Evolutionary conservation across 2,888 invertebrate genomes (phyloP).

Genomic region (Allygus modestus): DNA sequence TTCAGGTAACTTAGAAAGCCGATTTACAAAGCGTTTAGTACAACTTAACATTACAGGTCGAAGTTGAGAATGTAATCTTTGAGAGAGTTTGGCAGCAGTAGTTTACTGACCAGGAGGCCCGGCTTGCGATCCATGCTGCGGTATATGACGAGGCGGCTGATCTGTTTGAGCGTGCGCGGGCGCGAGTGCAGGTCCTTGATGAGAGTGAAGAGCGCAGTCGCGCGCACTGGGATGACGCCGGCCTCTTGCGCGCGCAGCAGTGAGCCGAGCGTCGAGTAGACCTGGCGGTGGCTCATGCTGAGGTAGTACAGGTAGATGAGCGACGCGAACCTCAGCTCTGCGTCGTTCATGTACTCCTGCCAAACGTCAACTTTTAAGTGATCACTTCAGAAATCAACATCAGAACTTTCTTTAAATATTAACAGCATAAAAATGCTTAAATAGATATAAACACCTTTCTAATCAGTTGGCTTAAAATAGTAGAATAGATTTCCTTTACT

Average conservation of each 20-base stretch:
- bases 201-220: slow-evolving; percentile 80
- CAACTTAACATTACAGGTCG: slow-evolving; percentile 74
- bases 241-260: slow-evolving; percentile 81
- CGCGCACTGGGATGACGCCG: slow-evolving; percentile 80
- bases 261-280: slow-evolving; percentile 82
- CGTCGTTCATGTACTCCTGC: slow-evolving; percentile 78
- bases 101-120: slow-evolving; percentile 81
- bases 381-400: too few relatives aligned
- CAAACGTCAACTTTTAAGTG: slow-evolving; percentile 42
- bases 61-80: slow-evolving; percentile 85
- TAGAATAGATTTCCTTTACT: too few relatives aligned
- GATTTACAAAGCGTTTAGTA: slow-evolving; percentile 45
- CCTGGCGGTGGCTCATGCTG: slow-evolving; percentile 82
- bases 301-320: slow-evolving; percentile 82
- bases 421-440: too few relatives aligned
- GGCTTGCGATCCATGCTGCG: slow-evolving; percentile 81
- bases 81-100: slow-evolving; percentile 82
- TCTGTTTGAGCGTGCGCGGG: slow-evolving; percentile 85
- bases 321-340: slow-evolving; percentile 80
- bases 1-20: slow-evolving; percentile 49
- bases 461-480: too few relatives aligned
- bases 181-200: slow-evolving; percentile 81
- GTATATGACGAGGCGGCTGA: slow-evolving; percentile 83
- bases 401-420: too few relatives aligned
- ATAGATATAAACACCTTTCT: too few relatives aligned